Base-by-base conservation (phyloP, 2,113 vertebrate species). In the Atractosteus spatula region DNA sequence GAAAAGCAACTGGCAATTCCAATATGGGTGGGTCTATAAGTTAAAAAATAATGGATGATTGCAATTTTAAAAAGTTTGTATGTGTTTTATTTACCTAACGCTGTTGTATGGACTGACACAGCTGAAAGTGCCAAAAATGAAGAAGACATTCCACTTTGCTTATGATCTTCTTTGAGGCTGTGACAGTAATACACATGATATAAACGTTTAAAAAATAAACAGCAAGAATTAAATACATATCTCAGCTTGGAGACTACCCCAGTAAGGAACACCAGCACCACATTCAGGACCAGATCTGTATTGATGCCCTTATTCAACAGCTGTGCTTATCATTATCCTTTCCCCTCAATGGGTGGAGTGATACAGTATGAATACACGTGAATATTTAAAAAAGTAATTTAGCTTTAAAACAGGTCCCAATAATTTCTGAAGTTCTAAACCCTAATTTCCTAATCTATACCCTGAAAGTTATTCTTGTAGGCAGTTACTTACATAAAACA, bases 351-450 rank as follows among this genome's bases (percentile, higher is more conserved):
- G 65, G 70, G 71, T 1, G 29, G 29, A 29, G 44, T 70, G 72
- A 74, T 14, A 17, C 65, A 29, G 16, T 45, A 44, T 77, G 47
- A 29, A 75, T 4, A 13, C 8, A 12, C 71, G 42, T 77, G 47
- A 75, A 75, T 79, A 57, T 56, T 71, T 73, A 17, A 71, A 17
- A 12, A 55, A 17, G 56, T 69, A 17, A 70, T 77, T 77, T 79
- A 65, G 29, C 68, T 71, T 61, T 43, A 76, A 79, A 76, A 74
- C 8, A 67, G n/a, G 42, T 43, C 29, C 59, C 47, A 62, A 65
- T 55, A 59, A 71, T 70, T 61, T 69, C 51, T 12, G 7, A 56
- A 47, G 29, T 29, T 29, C 29, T 29, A 29, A 29, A 29, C 29
- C 29, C 29, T 29, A 29, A 29, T 2, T 29, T 51, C 47, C 47